phyloP scores from a whole-genome alignment of 35 echinoderm and acorn worm species.

The Holothuria glaberrima region DNA sequence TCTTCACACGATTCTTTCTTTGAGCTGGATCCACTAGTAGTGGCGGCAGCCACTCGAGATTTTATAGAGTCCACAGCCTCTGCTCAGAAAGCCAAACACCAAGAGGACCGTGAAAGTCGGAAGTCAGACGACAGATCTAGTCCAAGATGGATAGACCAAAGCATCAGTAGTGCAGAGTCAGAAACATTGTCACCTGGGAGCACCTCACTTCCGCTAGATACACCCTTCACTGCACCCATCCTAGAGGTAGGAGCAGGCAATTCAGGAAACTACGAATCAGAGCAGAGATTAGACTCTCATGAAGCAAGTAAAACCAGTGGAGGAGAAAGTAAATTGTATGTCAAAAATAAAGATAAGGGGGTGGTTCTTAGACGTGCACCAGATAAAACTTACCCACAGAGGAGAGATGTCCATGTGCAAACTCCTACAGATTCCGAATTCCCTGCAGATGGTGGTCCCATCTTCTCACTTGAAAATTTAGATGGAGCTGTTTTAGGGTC shows the following conservation, averaged over 20 bases:
- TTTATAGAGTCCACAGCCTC: conserved; percentile 52
- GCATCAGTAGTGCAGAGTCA: conserved; percentile 78
- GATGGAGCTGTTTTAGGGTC: conserved; percentile 40
- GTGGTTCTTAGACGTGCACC: too few species aligned
- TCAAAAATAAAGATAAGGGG: too few species aligned
- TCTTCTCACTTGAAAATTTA: not conserved
- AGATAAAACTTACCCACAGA: not conserved
- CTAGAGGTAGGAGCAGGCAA: not conserved
- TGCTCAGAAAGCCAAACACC: conserved; percentile 40
- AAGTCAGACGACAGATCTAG: conserved; percentile 56
- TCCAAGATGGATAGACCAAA: conserved; percentile 89
- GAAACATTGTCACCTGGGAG: conserved; percentile 39
- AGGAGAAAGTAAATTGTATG: not conserved
- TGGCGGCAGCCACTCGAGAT: conserved; percentile 78
- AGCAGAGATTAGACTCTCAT: conserved; percentile 6
- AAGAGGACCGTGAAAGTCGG: conserved; percentile 54
- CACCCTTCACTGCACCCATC: conserved; percentile 1
- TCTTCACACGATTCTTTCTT: conserved; percentile 94
- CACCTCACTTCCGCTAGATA: conserved; percentile 29
- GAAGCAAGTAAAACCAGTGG: not conserved
- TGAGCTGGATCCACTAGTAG: conserved; percentile 64
- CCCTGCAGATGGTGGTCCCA: not conserved
- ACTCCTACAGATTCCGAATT: conserved; percentile 23
- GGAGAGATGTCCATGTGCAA: conserved; percentile 7
- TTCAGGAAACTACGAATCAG: not conserved